These are phyloP conservation scores for Hymenopus coronatus DNA, from an alignment of 2,888 invertebrate genomes.

Conservation along the genomic window DNA sequence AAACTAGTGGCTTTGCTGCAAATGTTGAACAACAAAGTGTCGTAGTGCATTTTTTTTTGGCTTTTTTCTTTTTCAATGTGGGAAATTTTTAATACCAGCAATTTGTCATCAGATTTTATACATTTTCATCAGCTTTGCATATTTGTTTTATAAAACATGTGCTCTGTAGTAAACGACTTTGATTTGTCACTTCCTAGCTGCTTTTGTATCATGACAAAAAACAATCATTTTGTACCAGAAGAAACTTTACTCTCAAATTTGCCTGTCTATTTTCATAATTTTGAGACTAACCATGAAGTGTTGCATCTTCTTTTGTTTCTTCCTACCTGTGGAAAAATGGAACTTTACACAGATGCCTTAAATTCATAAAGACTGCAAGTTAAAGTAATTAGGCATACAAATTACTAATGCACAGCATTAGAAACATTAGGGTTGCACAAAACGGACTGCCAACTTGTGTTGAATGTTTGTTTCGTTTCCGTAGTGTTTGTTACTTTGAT, in stretches of 20 bases:
- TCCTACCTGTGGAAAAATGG: background rate
- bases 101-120: background rate
- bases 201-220: background rate
- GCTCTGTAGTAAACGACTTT: too few species aligned
- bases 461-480: background rate
- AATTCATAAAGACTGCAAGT: constrained; percentile 25
- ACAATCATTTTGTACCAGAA: constrained; percentile 1
- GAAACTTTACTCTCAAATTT: background rate
- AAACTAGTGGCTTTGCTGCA: too few species aligned
- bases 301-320: background rate
- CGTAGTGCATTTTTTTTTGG: background rate
- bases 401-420: background rate
- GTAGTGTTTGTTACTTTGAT: background rate
- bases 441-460: background rate
- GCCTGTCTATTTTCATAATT: constrained; percentile 9
- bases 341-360: constrained; percentile 25
- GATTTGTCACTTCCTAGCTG: background rate
- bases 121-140: background rate
- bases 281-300: background rate
- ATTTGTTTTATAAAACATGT: background rate
- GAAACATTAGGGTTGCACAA: background rate
- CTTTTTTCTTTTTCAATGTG: background rate
- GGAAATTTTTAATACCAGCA: background rate
- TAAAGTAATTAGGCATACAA: constrained; percentile 13
- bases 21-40: background rate